A percentile compares a stretch with the other conserved stretches of the same genome.
Evolutionary conservation across 1,140 invertebrate genomes (phyloP).

Genomic region (Euwallacea similis): DNA sequence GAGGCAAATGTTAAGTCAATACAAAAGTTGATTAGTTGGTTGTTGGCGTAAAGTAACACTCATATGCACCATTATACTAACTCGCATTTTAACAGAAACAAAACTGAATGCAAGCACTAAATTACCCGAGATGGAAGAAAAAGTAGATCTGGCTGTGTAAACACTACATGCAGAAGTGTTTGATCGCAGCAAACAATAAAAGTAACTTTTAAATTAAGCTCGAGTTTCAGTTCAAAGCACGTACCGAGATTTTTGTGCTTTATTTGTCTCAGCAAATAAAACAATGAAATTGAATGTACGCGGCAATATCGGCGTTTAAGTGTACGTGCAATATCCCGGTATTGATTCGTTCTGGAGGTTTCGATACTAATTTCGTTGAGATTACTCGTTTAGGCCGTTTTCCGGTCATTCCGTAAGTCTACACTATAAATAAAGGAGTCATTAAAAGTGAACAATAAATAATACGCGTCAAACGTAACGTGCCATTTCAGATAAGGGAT

Average conservation of each 20-base stretch:
- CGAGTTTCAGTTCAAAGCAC: slow-evolving; percentile 24
- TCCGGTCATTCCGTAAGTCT: no score
- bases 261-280: slow-evolving; percentile 27
- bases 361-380: no score
- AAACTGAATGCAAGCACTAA: no score
- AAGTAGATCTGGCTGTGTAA: slow-evolving; percentile 7
- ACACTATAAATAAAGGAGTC: not conserved
- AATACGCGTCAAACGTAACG: slow-evolving; percentile 28
- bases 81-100: not conserved
- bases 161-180: slow-evolving; percentile 21
- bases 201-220: slow-evolving; percentile 34
- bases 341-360: no score
- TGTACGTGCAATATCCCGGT: not conserved
- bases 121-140: no score
- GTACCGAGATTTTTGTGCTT: slow-evolving; percentile 25
- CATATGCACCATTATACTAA: no score
- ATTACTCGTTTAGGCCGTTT: no score
- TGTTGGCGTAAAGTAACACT: not conserved
- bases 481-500: slow-evolving; percentile 21
- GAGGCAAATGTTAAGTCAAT: not conserved
- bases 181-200: slow-evolving; percentile 32
- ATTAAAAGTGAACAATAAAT: slow-evolving; percentile 15
- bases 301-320: slow-evolving; percentile 13
- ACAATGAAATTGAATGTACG: slow-evolving; percentile 17
- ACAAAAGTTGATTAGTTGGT: not conserved